These are phyloP conservation scores for Chaenodraco wilsoni DNA, from an alignment of 2,797 vertebrate genomes.

Conservation along the genomic window DNA sequence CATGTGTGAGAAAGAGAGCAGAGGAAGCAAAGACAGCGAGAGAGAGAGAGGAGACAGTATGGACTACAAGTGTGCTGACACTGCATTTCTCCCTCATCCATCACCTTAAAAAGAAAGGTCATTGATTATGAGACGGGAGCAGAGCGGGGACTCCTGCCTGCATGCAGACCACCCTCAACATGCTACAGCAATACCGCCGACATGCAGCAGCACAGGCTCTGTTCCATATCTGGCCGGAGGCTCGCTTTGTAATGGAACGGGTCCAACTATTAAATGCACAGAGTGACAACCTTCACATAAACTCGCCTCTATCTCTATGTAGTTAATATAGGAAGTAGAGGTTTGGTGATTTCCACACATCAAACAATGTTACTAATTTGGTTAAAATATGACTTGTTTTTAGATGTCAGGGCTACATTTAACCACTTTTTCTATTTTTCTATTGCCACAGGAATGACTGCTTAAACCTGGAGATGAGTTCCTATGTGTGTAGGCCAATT, in stretches of 20 bases:
- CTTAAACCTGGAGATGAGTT: too few species aligned
- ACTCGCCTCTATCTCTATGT: not conserved
- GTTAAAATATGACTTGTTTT: not conserved
- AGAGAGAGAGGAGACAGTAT: conserved; percentile 40
- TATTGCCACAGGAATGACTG: too few species aligned
- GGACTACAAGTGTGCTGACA: conserved; percentile 71
- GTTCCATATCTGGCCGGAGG: conserved; percentile 23
- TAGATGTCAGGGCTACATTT: not conserved
- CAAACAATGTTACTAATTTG: not conserved
- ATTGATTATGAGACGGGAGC: conserved; percentile 73
- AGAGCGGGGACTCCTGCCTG: conserved; percentile 49
- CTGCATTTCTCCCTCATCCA: conserved; percentile 76
- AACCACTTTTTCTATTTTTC: not conserved
- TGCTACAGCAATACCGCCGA: conserved; percentile 45
- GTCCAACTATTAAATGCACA: conserved; percentile 37
- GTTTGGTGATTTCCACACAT: not conserved
- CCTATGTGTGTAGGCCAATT: too few species aligned
- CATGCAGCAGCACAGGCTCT: conserved; percentile 50
- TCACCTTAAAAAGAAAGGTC: conserved; percentile 81
- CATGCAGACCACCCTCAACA: conserved; percentile 66
- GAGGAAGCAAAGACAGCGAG: conserved; percentile 45
- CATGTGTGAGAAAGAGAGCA: conserved; percentile 49
- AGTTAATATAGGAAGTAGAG: not conserved
- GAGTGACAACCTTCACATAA: conserved; percentile 16
- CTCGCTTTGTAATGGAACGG: conserved; percentile 31